Percentiles rank a stretch among this genome's conserved stretches.
phyloP scores from a whole-genome alignment of 1,140 invertebrate genomes.

The Callitettix versicolor region DNA sequence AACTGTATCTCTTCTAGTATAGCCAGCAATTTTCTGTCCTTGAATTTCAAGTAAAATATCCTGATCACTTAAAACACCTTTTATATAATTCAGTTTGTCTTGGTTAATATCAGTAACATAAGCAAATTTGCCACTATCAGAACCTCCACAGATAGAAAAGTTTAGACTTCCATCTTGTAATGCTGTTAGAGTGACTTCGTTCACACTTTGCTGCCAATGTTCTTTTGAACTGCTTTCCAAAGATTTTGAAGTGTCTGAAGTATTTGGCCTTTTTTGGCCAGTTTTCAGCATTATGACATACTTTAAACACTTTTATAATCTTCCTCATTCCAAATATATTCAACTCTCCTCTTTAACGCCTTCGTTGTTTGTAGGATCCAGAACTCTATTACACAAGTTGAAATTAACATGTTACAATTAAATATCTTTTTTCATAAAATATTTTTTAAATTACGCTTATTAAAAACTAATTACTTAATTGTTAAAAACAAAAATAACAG shows the following conservation, averaged over 20 bases:
- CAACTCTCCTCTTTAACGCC: too few relatives aligned
- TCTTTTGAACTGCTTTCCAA: slow-evolving; percentile 7
- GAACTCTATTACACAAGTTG: too few relatives aligned
- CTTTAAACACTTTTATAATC: slow-evolving; percentile 16
- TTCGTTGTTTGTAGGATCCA: too few relatives aligned
- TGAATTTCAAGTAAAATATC: slow-evolving; percentile 51
- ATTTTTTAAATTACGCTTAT: too few relatives aligned
- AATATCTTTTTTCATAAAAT: too few relatives aligned
- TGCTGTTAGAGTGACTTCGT: slow-evolving; percentile 22
- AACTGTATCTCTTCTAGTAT: slow-evolving; percentile 46
- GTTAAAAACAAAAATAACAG: too few relatives aligned
- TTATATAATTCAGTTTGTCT: slow-evolving; percentile 36
- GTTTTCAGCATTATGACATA: slow-evolving; percentile 31
- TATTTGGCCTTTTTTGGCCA: slow-evolving; percentile 30
- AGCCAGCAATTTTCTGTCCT: slow-evolving; percentile 51
- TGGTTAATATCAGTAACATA: slow-evolving; percentile 33
- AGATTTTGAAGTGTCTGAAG: slow-evolving; percentile 19
- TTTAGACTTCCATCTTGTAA: slow-evolving; percentile 24
- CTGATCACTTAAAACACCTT: slow-evolving; percentile 32
- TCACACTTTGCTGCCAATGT: slow-evolving; percentile 25
- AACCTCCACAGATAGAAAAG: slow-evolving; percentile 37
- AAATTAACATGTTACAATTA: too few relatives aligned
- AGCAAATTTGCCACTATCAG: slow-evolving; percentile 48
- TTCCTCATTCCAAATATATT: slow-evolving; percentile 6
- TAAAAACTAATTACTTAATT: too few relatives aligned